Evolutionary conservation across 37 sponge, comb jelly and placozoan species (phyloP).

Genomic region (Geodia barretti): DNA sequence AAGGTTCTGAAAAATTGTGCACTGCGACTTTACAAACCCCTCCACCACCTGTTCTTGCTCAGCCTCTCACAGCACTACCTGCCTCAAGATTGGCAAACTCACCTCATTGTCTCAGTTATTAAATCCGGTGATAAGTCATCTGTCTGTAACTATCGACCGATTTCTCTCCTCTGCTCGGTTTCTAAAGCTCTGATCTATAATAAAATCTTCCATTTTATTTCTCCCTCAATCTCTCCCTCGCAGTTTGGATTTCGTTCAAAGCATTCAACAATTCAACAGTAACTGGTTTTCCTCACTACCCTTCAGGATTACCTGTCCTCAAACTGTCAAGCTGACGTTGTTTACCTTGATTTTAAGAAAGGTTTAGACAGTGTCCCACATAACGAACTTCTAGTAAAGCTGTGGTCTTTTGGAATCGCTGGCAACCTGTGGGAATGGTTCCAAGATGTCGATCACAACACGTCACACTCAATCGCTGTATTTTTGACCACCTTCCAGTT

Average conservation of each 20-base stretch:
- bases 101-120: neutral
- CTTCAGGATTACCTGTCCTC: neutral
- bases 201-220: too few relatives aligned
- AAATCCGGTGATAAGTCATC: neutral
- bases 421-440: neutral
- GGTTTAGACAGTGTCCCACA: neutral
- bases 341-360: neutral
- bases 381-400: neutral
- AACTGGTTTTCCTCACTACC: neutral
- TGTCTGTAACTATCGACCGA: neutral
- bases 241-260: neutral
- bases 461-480: neutral
- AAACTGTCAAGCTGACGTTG: neutral
- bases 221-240: neutral
- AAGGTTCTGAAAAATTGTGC: neutral
- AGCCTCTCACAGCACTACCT: neutral
- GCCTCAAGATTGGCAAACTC: neutral
- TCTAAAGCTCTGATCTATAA: neutral
- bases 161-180: neutral
- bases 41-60: neutral
- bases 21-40: neutral
- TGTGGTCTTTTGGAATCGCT: neutral
- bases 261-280: neutral
- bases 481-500: neutral
- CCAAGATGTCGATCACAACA: neutral